A percentile compares a stretch with the other conserved stretches of the same genome.
phyloP scores from a whole-genome alignment of 2,888 invertebrate genomes.

The Allophyes oxyacanthae region DNA sequence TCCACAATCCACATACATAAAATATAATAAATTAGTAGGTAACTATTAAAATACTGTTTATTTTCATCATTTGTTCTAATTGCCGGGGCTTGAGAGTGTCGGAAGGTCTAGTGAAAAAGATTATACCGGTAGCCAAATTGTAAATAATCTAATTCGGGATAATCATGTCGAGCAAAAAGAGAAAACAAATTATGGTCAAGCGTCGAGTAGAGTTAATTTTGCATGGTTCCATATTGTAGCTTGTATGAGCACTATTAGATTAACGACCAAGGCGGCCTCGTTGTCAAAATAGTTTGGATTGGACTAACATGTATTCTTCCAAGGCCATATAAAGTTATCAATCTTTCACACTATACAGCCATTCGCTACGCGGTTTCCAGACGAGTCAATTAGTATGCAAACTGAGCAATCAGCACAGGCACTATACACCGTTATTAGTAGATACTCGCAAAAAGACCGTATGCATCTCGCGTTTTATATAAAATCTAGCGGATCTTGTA shows the following conservation, averaged over 20 bases:
- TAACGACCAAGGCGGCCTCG: slow-evolving; percentile 26
- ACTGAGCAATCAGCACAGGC: slow-evolving; percentile 45
- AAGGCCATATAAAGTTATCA: slow-evolving; percentile 20
- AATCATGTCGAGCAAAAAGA: slow-evolving; percentile 11
- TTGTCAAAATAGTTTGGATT: slow-evolving; percentile 31
- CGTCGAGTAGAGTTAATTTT: slow-evolving; percentile 10
- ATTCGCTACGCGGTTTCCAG: slow-evolving; percentile 30
- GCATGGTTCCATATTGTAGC: slow-evolving; percentile 3
- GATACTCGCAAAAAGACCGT: slow-evolving; percentile 49
- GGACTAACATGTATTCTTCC: slow-evolving; percentile 17
- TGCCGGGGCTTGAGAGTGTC: too few relatives aligned
- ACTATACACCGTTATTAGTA: slow-evolving; percentile 51
- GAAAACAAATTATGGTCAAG: slow-evolving; percentile 1
- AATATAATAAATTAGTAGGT: too few relatives aligned
- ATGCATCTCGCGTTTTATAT: slow-evolving; percentile 49
- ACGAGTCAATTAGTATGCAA: slow-evolving; percentile 52
- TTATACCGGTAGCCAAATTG: background rate
- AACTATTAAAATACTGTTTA: too few relatives aligned
- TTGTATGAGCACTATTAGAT: slow-evolving; percentile 6
- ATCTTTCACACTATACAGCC: slow-evolving; percentile 36
- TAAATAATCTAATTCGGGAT: background rate
- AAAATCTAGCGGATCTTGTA: slow-evolving; percentile 21
- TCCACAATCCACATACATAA: too few relatives aligned
- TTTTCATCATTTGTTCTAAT: too few relatives aligned
- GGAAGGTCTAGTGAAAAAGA: too few relatives aligned